A percentile compares a stretch with the other conserved stretches of the same genome.
phyloP scores from a whole-genome alignment of 2,113 vertebrate genomes.

The Callorhinus ursinus region DNA sequence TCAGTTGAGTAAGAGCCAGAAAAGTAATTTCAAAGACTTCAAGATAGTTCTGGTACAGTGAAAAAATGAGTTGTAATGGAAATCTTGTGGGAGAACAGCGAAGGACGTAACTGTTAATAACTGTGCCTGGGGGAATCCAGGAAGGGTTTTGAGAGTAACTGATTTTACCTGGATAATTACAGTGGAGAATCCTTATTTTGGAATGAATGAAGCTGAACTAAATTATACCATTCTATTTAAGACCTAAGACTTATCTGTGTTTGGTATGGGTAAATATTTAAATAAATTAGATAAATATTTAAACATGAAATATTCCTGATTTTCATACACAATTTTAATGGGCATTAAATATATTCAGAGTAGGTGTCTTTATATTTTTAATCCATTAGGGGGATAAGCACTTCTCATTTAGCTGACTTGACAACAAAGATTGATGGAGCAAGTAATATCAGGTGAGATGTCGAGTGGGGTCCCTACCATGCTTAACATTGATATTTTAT shows the following conservation, averaged over 20 bases:
- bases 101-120: constrained; percentile 70
- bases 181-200: constrained; percentile 51
- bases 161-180: constrained; percentile 66
- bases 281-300: constrained; percentile 41
- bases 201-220: constrained; percentile 54
- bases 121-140: constrained; percentile 58
- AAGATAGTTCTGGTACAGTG: constrained; percentile 60
- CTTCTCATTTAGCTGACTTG: constrained; percentile 22
- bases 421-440: constrained; percentile 5
- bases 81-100: constrained; percentile 20
- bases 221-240: constrained; percentile 53
- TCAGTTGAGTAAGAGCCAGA: constrained; percentile 47
- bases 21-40: constrained; percentile 67
- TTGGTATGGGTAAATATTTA: not conserved
- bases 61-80: constrained; percentile 44
- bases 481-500: not conserved
- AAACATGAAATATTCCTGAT: not conserved
- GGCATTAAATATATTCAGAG: not conserved
- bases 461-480: not conserved
- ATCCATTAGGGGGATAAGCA: not conserved
- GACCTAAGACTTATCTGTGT: constrained; percentile 12
- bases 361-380: constrained; percentile 3
- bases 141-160: constrained; percentile 62
- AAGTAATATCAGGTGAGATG: not conserved
- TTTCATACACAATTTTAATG: constrained; percentile 33